Conservation (phyloP, 35 echinoderm and acorn worm genomes). For the Patiria miniata region DNA sequence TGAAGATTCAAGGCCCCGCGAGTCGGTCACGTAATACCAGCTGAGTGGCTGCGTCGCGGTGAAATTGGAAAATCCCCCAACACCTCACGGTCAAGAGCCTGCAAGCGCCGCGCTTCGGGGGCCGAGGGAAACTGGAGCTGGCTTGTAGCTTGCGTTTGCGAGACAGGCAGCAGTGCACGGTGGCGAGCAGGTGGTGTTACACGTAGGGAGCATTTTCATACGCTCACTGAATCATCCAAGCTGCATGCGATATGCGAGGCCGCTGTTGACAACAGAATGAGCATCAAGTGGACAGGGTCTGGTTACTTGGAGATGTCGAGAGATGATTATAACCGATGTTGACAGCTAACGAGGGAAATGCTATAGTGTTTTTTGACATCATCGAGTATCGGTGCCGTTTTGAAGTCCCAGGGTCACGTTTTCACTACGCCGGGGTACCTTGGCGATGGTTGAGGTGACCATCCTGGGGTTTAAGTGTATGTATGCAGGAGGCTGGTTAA, state of each 20-base stretch:
- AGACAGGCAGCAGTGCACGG: background rate
- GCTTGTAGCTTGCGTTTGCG: background rate
- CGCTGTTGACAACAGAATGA: background rate
- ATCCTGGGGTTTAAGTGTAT: background rate
- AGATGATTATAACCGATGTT: background rate
- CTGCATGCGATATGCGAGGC: background rate
- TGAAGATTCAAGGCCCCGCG: no score
- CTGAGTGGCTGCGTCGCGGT: no score
- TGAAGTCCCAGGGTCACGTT: background rate
- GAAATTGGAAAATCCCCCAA: background rate
- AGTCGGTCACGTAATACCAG: no score
- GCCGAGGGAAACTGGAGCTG: background rate
- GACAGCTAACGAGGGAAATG: background rate
- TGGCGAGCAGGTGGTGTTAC: background rate
- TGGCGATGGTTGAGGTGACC: background rate
- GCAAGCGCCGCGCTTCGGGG: background rate
- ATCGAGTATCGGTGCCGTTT: background rate
- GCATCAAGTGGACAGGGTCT: conserved; percentile 6
- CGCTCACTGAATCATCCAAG: background rate
- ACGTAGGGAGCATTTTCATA: background rate
- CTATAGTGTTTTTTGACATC: background rate
- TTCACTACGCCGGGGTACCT: background rate
- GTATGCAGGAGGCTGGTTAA: background rate
- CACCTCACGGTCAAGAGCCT: background rate
- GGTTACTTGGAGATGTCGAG: background rate